Evolutionary conservation across 2,113 vertebrate genomes (phyloP), one percentile per base, ranked within the genome.

Genomic region (Sinocyclocheilus anshuiensis): DNA sequence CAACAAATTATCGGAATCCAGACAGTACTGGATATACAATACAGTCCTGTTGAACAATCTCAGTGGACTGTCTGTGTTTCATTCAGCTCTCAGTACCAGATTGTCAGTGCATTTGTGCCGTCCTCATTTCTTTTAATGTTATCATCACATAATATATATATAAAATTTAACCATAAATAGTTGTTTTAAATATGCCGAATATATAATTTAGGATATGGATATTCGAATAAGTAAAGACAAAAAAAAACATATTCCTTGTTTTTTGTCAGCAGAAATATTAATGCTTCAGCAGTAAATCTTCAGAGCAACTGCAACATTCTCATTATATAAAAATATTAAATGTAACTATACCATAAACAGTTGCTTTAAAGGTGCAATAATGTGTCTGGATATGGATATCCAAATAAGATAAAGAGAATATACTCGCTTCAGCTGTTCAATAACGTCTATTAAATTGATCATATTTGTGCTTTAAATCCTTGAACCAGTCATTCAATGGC

Each of bases 201-300:
- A 10, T 36, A 36, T 9, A 22, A 4, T 67, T 53, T 2, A 74
- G 36, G 36, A 45, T n/a, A 13, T 45, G 18, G 26, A 78, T 29
- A 78, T 36, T 4, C 4, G 0, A n/a, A 72, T 39, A 74, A n/a
- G 2, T 71, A 4, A 22, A 33, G 15, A 29, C 57, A 48, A 77
- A 45, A 45, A n/a, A 45, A 57, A 15, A 20, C n/a, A 65, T 11
- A 5, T 33, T 71, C 36, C 33, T 76, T 76, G 75, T 84, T 84
- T 71, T 71, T 84, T 45, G 36, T 36, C 36, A 36, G 36, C 36
- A 36, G 36, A 36, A 87, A 87, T 82, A 71, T 45, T 22, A 81
- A 78, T 29, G 26, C 77, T 86, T 87, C 82, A 87, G 82, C 88
- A 61, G 48, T 87, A 87, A 77, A 89, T 89, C 36, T 36, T 85